phyloP scores from a whole-genome alignment of 2,888 invertebrate species.

The Lasiommata megera region DNA sequence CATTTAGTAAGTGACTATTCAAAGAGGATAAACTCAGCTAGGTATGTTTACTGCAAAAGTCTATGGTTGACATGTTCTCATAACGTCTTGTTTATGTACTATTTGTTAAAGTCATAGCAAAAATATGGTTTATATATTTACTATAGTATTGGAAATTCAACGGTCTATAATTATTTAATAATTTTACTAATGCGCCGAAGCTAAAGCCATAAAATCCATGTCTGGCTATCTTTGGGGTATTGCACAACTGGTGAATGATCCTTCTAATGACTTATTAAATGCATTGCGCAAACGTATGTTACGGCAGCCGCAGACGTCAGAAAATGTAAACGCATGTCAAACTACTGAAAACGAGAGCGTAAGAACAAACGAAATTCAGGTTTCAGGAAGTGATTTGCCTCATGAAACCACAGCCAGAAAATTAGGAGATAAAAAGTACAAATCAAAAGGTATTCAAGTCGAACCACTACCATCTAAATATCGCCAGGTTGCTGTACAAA shows the following conservation, averaged over 20 bases:
- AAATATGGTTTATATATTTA: no score
- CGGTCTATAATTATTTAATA: no score
- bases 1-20: no score
- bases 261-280: conserved; percentile 50
- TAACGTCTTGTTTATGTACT: no score
- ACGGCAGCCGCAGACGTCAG: not conserved
- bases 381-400: conserved; percentile 11
- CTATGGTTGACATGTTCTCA: no score
- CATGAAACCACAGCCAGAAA: conserved; percentile 8
- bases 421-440: conserved; percentile 17
- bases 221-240: conserved; percentile 53
- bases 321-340: not conserved
- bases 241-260: conserved; percentile 56
- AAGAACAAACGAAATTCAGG: conserved; percentile 8
- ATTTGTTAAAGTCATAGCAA: no score
- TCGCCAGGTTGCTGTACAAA: conserved; percentile 45
- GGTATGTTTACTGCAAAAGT: no score
- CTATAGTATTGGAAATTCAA: no score
- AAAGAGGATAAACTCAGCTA: no score
- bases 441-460: conserved; percentile 45
- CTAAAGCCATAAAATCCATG: conserved; percentile 37
- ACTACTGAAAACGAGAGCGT: not conserved
- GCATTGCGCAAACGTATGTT: conserved; percentile 44
- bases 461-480: conserved; percentile 35
- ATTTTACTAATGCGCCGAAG: no score